A percentile compares a stretch with the other conserved stretches of the same genome.
phyloP scores from a whole-genome alignment of 2,113 vertebrate species.

The Myotis lucifugus region DNA sequence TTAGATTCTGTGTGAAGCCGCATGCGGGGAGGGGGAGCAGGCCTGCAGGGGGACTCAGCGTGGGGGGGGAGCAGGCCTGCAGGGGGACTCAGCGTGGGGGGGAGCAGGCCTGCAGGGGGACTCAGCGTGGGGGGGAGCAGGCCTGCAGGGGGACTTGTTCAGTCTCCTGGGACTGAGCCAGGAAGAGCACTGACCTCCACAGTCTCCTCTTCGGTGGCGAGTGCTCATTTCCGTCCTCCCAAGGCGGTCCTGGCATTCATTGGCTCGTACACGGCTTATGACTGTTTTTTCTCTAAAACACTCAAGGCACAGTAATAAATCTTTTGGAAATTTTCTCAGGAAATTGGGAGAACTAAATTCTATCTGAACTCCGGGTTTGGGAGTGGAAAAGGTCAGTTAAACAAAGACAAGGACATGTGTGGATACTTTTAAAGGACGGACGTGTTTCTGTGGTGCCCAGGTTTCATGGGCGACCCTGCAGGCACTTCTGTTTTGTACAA shows the following conservation, averaged over 20 bases:
- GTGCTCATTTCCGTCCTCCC: background rate
- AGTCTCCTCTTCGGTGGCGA: no score
- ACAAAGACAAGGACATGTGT: background rate
- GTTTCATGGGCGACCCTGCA: background rate
- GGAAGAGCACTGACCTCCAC: no score
- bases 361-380: background rate
- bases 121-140: no score
- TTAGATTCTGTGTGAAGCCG: background rate
- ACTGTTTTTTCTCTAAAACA: background rate
- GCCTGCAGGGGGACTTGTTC: no score
- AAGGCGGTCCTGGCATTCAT: background rate
- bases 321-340: background rate
- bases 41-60: no score
- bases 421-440: background rate
- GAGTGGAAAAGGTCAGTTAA: background rate
- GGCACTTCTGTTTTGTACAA: background rate
- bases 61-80: no score
- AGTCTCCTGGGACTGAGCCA: no score
- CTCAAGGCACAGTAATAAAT: background rate
- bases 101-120: no score
- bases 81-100: accelerated
- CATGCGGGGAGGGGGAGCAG: no score
- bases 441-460: background rate
- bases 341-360: background rate
- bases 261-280: background rate